Evolutionary conservation across 2,797 vertebrate genomes (phyloP), one percentile per base, ranked within the genome.

Genomic region (Dendrocincla tyrannina): DNA sequence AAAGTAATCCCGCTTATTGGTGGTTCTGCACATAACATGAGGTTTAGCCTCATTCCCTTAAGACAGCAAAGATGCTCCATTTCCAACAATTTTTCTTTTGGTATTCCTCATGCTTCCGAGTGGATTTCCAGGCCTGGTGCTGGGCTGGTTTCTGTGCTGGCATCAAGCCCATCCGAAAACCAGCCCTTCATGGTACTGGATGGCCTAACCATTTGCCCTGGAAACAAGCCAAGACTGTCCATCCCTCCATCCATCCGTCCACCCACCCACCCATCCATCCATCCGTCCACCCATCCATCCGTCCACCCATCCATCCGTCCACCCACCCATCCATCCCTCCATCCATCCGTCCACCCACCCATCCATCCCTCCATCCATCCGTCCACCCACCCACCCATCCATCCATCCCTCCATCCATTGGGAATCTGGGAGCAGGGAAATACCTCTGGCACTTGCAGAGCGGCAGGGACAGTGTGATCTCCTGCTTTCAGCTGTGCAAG

Each of bases 51-150:
- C 47, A 13, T 47, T 47, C 13, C 46, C 37, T 56, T n/a, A 13
- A 13, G 28, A 39, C 9, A n/a, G 41, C 0, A 0, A 69, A 53
- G 30, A 9, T 13, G 15, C 55, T 72, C n/a, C 0, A 0, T 81
- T 85, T 49, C 27, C 37, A 41, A 3, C 1, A 1, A 4, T 7
- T 58, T 82, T 46, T 55, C 1, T 0, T 25, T 87, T 63, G 1
- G 0, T 2, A 6, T 41, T 77, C 39, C 0, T 1, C 28, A 9
- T 9, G 3, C 25, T 63, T 17, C 32, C 5, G 53, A 49, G 56
- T 0, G 2, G 37, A 30, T 37, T 87, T 91, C 63, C 35, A 53
- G 74, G 44, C 18, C 53, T 1, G 0, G 10, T 39, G 4, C 1
- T n/a, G 53, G 50, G 46, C 62, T 81, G 44, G 18, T 49, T 4